Base-by-base conservation (phyloP, 2,797 vertebrate species). In the Danio kyathit region DNA sequence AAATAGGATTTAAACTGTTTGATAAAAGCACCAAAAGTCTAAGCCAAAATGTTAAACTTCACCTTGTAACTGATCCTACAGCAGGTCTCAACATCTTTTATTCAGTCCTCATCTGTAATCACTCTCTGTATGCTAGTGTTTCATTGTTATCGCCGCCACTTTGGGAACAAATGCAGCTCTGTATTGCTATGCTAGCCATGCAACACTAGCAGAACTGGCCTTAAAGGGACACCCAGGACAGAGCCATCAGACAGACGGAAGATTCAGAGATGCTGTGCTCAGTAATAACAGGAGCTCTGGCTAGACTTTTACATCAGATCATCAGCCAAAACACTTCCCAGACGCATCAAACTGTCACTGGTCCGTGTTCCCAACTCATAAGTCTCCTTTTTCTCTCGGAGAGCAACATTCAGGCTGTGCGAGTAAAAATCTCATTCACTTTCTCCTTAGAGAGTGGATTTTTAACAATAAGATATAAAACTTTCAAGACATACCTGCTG, bases 161-260 rank as follows among this genome's bases (percentile, higher is more conserved):
- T 82, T 64, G 16, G 88, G 5, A 63, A 87, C 85, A 89, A 17
- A 54, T 19, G 38, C 49, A 71, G 51, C 16, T 11, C 67, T 54
- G 12, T 54, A 17, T 71, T 17, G 6, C 49, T 56, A 86, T 87
- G 69, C 0, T 40, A 71, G 3, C 4, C 49, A 79, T 86, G 60
- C 75, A 87, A 85, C 88, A 88, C 86, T 87, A 82, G 86, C 49
- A 72, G 6, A 60, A 75, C 44, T 71, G 83, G 81, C 84, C 86
- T 90, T 91, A 88, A 84, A 89, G 88, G 88, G 91, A 87, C 89
- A 88, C 86, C 84, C 85, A 38, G 90, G 90, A 89, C 81, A 89
- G 81, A 91, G 91, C 85, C 84, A 89, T 92, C 80, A 88, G 86
- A 21, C 85, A 91, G 86, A 87, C 80, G 87, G 69, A 83, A 92